These are phyloP conservation scores for Aegypius monachus DNA, from an alignment of 2,113 vertebrate genomes.

Conservation along the genomic window DNA sequence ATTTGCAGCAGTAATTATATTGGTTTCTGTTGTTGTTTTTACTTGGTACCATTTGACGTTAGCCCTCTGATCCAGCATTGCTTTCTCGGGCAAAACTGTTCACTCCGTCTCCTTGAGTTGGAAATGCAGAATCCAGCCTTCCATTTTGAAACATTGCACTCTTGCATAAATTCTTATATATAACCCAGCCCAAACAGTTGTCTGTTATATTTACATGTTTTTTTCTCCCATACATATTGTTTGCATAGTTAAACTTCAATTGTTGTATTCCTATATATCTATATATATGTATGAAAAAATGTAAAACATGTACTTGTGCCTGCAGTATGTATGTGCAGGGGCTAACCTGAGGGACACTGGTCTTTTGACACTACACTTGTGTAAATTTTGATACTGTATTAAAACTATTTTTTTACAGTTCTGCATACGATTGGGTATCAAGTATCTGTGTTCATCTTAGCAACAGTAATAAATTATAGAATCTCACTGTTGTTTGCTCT, in stretches of 20 bases:
- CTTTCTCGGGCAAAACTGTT: neutral
- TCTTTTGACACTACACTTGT: conserved; percentile 79
- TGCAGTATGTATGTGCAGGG: conserved; percentile 64
- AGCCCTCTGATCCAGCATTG: neutral
- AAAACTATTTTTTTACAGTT: conserved; percentile 87
- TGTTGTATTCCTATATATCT: conserved; percentile 78
- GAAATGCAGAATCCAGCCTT: neutral
- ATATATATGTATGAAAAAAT: conserved; percentile 23
- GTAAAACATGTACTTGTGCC: conserved; percentile 64
- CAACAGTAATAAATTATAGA: conserved; percentile 82
- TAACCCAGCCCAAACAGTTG: neutral
- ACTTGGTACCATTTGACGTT: neutral
- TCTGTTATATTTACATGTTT: conserved; percentile 22
- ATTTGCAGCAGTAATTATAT: conserved; percentile 53
- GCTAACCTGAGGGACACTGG: conserved; percentile 63
- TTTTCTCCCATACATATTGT: conserved; percentile 11
- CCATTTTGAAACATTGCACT: neutral
- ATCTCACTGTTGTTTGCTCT: conserved; percentile 57
- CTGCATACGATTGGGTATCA: conserved; percentile 76
- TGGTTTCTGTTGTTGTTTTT: conserved; percentile 37
- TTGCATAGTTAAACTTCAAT: conserved; percentile 60
- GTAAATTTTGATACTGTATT: conserved; percentile 88
- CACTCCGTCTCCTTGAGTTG: neutral
- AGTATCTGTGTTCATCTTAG: conserved; percentile 80
- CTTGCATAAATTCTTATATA: neutral